Base-by-base conservation (phyloP, 1,140 invertebrate genomes). In the Drosophila littoralis region DNA sequence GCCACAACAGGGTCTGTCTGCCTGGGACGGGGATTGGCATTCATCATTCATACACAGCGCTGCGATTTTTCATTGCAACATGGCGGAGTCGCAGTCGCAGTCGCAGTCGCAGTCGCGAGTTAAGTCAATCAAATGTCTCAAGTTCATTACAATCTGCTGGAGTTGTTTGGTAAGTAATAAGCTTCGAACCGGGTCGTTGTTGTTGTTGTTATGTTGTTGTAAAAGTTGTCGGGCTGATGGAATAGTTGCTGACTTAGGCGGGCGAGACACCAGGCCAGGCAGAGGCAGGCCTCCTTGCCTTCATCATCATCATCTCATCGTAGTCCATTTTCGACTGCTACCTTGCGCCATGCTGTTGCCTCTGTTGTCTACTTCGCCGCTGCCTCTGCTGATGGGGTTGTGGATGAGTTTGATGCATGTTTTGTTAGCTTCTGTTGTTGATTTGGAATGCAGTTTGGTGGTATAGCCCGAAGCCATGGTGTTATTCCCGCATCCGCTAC, bases 141-240 rank as follows among this genome's bases (percentile, higher is more conserved):
- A 86, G 82, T 86, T 86, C 82, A 86, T 86, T 86, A 86, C 76
- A 79, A 86, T 71, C 75, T 86, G 81, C 64, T 60, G 66, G 75
- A 86, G 82, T 86, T 84, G 82, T 86, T 86, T 75, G 82, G 78
- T 86, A 77, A 86, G 82, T 86, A 86, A 86, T 86, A 86, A 86
- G 82, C 79, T 58, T 75, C 75, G 73, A 74, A 54, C 71, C 76
- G 54, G 54, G 17, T 9, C 22, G 22, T 79, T 50, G 36, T 66
- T 51, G 32, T 40, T 36, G 57, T 51, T 75, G 28, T 40, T 46
- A 52, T 66, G 61, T 65, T 67, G 43, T 61, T 66, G 82, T 67
- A 77, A 77, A 77, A 80, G 81, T 84, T 85, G 79, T 69, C 60
- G 81, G 51, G 59, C 59, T 80, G 77, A 32, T 50, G 13, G 2